A percentile compares a stretch with the other conserved stretches of the same genome.
Conservation (phyloP, 2,888 invertebrate species). For the Rhingia campestris region DNA sequence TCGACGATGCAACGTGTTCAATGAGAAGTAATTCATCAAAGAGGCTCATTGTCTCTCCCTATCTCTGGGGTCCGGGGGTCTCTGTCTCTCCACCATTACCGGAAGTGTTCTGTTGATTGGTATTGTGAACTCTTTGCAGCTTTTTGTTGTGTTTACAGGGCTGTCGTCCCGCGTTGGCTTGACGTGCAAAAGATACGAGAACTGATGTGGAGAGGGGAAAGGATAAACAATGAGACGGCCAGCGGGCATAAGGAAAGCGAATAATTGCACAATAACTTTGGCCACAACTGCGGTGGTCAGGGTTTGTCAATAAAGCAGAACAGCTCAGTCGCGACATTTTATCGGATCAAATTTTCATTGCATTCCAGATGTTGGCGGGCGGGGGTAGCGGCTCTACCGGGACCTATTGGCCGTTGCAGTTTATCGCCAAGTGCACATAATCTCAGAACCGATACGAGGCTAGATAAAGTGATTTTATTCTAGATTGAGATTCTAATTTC, state of each 20-base stretch:
- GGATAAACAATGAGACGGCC: slow-evolving; percentile 25
- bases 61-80: slow-evolving; percentile 9
- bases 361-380: slow-evolving; percentile 5
- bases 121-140: slow-evolving; percentile 39
- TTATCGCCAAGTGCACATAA: slow-evolving; percentile 9
- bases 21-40: slow-evolving; percentile 72
- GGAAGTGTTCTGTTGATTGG: slow-evolving; percentile 67
- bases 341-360: slow-evolving; percentile 23
- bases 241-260: slow-evolving; percentile 24
- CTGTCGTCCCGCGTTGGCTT: not conserved
- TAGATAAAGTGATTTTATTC: slow-evolving; percentile 7
- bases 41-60: slow-evolving; percentile 61
- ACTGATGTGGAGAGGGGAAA: slow-evolving; percentile 2
- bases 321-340: slow-evolving; percentile 43
- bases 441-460: not conserved
- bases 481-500: slow-evolving; percentile 1
- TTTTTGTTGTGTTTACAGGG: slow-evolving; percentile 13
- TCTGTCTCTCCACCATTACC: slow-evolving; percentile 38
- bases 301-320: slow-evolving; percentile 54
- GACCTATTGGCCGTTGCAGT: not conserved
- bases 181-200: slow-evolving; percentile 30
- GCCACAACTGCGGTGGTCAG: slow-evolving; percentile 58
- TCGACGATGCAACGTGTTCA: slow-evolving; percentile 59
- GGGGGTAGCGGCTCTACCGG: not conserved
- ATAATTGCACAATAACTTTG: slow-evolving; percentile 51